Conservation (phyloP, 1,140 invertebrate genomes). For the Mycetomoellerius zeteki region DNA sequence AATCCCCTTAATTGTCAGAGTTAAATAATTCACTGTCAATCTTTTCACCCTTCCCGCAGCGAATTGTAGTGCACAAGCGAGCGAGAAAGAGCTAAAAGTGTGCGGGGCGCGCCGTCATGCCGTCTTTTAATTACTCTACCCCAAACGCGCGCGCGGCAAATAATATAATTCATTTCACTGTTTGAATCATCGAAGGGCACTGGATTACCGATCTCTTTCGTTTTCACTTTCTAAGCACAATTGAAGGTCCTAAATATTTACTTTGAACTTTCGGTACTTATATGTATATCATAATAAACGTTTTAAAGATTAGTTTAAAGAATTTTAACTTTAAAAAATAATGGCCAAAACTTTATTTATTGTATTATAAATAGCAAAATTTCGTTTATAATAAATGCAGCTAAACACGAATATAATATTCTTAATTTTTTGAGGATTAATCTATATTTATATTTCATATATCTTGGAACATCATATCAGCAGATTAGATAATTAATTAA, state of each 20-base stretch:
- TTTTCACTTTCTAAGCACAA: not conserved
- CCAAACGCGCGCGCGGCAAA: conserved; percentile 74
- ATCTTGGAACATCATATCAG: not conserved
- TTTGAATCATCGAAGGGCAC: conserved; percentile 75
- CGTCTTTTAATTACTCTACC: conserved; percentile 83
- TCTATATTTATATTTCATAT: not conserved
- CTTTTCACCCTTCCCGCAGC: conserved; percentile 81
- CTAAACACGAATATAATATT: not conserved
- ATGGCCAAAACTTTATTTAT: not conserved
- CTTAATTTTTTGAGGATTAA: not conserved
- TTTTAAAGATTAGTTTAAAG: not conserved
- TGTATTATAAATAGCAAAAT: not conserved
- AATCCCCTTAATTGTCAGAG: conserved; percentile 81
- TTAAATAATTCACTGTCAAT: conserved; percentile 86
- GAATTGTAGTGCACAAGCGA: conserved; percentile 65
- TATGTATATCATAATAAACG: not conserved
- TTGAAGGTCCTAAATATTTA: conserved; percentile 21
- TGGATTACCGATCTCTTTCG: conserved; percentile 55
- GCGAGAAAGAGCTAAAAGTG: conserved; percentile 37
- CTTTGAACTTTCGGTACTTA: conserved; percentile 12
- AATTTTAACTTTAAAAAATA: conserved; percentile 2
- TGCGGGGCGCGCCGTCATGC: conserved; percentile 47
- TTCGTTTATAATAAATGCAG: not conserved
- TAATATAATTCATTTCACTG: conserved; percentile 84
- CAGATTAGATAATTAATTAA: not conserved